Evolutionary conservation across 2,113 vertebrate genomes (phyloP), one percentile per base, ranked within the genome.

Genomic region (Zosterops japonicus): DNA sequence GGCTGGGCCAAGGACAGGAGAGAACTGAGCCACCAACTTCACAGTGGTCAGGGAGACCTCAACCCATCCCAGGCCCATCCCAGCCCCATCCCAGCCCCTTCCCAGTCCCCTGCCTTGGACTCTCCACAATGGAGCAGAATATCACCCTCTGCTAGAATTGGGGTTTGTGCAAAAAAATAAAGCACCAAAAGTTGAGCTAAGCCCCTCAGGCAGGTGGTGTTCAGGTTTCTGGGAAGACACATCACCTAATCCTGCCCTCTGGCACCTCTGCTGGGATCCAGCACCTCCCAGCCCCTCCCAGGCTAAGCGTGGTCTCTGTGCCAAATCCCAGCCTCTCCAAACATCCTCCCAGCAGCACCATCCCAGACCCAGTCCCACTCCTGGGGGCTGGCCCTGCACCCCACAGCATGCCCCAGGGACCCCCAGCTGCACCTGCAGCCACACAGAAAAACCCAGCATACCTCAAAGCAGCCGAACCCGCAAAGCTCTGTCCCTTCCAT

Each of bases 341-440:
- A 71, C 52, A 74, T 5, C 61, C 46, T 64, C 53, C 69, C 20
- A 0, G 2, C 61, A 74, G 65, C 60, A 46, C 53, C 60, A 9
- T 2, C 25, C 31, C 5, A 2, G 25, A n/a, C 2, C 28, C 70
- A 5, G 2, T 24, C 56, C 70, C 0, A 0, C 29, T 39, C 59
- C 47, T 3, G 3, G 2, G 35, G 63, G 53, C 4, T 2, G 9
- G 41, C 27, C 15, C 65, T 23, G 28, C 11, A 25, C 56, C 46
- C 36, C 17, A 1, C 36, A 67, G 24, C 0, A 0, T 5, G 27
- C 46, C 21, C 41, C 36, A 33, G n/a, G 65, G 28, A 57, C 15
- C 50, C 56, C 67, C 25, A 6, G 4, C 8, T 9, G 76, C 80
- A 86, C 92, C 87, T 79, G 70, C 83, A 90, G 70, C 82, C 55